Evolutionary conservation across 2,888 invertebrate genomes (phyloP).

Genomic region (Diarsia dahlii): DNA sequence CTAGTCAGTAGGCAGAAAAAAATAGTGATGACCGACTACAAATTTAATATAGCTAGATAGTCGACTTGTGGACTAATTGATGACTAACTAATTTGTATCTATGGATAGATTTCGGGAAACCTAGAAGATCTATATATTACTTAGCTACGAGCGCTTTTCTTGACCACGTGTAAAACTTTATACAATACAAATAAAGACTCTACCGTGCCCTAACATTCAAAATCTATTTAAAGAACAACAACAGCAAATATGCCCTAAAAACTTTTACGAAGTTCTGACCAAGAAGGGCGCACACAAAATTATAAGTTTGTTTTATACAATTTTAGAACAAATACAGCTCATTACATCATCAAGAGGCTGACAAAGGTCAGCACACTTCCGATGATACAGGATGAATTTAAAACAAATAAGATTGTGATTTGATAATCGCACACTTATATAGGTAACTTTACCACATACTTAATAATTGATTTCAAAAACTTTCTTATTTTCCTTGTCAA

Average conservation of each 20-base stretch:
- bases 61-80: no score
- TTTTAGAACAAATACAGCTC: slow-evolving; percentile 61
- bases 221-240: slow-evolving; percentile 36
- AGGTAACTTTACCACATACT: no score
- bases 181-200: background rate
- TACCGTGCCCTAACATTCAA: background rate
- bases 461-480: no score
- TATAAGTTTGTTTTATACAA: slow-evolving; percentile 43
- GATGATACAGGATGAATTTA: slow-evolving; percentile 42
- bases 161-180: no score
- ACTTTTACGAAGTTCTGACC: slow-evolving; percentile 26
- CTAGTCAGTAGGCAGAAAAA: no score
- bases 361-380: slow-evolving; percentile 56
- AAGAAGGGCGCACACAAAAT: slow-evolving; percentile 30
- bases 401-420: background rate
- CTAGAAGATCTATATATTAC: background rate
- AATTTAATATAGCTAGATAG: background rate
- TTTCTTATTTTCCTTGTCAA: no score
- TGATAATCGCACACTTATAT: background rate
- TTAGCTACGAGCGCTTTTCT: no score
- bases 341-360: slow-evolving; percentile 59
- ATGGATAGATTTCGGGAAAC: no score
- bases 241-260: slow-evolving; percentile 14
- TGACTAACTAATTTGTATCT: no score
- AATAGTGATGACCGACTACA: background rate